These are phyloP conservation scores for Clarias pachynema DNA, from an alignment of 2,797 vertebrate genomes.

Conservation along the genomic window DNA sequence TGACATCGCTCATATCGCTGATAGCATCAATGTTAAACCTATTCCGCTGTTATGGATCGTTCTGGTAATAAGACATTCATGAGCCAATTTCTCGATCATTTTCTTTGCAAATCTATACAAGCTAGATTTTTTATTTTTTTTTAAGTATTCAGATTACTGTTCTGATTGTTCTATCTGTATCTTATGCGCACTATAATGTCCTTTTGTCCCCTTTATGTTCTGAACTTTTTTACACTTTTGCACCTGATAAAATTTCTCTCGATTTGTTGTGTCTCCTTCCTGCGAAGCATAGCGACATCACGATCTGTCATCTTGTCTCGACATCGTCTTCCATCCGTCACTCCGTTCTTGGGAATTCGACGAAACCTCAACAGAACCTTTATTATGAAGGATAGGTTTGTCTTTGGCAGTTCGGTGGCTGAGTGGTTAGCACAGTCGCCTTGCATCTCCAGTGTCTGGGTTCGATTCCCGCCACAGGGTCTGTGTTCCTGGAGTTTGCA, in stretches of 20 bases:
- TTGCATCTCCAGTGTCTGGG: no score
- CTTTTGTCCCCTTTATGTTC: not conserved
- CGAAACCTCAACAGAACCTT: no score
- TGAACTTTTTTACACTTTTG: not conserved
- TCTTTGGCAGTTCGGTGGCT: no score
- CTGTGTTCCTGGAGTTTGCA: no score
- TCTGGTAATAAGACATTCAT: not conserved
- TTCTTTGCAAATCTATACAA: not conserved
- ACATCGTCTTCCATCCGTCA: no score
- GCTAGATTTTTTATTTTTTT: not conserved
- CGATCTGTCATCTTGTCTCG: no score
- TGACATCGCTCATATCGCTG: not conserved
- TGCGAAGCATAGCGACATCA: no score
- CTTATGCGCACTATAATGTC: not conserved
- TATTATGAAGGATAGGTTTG: no score
- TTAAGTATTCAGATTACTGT: no score
- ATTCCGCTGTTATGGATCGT: conserved; percentile 21
- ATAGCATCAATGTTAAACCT: conserved; percentile 14
- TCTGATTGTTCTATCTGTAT: not conserved
- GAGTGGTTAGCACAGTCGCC: no score
- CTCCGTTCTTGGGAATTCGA: no score
- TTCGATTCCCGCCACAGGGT: no score
- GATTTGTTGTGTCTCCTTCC: not conserved
- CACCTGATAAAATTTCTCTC: not conserved
- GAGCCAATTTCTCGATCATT: not conserved